These are phyloP conservation scores for Ceratosolen solmsi DNA, from an alignment of 1,140 invertebrate genomes.

Conservation along the genomic window DNA sequence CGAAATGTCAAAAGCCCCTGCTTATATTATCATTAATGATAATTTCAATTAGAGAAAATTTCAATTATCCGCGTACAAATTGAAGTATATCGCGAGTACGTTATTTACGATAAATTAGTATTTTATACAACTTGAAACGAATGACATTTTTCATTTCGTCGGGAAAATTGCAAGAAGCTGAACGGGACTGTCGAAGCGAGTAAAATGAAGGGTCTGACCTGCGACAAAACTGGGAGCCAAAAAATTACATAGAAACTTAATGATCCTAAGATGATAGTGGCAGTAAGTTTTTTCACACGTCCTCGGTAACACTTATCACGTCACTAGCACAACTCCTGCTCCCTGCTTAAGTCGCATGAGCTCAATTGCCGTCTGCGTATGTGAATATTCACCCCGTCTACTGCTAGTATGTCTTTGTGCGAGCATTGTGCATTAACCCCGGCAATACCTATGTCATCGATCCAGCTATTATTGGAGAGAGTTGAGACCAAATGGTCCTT, in stretches of 20 bases:
- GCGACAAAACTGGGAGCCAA: not conserved
- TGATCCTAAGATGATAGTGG: not conserved
- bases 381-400: not conserved
- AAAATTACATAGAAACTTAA: not conserved
- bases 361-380: not conserved
- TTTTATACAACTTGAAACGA: too few species aligned
- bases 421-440: not conserved
- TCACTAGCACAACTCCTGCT: not conserved
- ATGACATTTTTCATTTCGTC: too few species aligned
- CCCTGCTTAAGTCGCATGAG: not conserved
- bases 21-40: too few species aligned
- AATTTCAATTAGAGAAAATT: too few species aligned
- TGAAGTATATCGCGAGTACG: too few species aligned
- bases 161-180: too few species aligned
- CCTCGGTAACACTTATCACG: not conserved
- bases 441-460: not conserved
- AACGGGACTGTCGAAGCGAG: too few species aligned
- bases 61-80: too few species aligned
- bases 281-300: not conserved
- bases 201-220: too few species aligned
- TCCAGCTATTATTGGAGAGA: not conserved
- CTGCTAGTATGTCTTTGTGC: not conserved
- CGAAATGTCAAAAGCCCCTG: too few species aligned
- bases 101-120: too few species aligned
- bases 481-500: constrained; percentile 10